Evolutionary conservation across 2,797 vertebrate genomes (phyloP).

Genomic region (Sphenodon punctatus): DNA sequence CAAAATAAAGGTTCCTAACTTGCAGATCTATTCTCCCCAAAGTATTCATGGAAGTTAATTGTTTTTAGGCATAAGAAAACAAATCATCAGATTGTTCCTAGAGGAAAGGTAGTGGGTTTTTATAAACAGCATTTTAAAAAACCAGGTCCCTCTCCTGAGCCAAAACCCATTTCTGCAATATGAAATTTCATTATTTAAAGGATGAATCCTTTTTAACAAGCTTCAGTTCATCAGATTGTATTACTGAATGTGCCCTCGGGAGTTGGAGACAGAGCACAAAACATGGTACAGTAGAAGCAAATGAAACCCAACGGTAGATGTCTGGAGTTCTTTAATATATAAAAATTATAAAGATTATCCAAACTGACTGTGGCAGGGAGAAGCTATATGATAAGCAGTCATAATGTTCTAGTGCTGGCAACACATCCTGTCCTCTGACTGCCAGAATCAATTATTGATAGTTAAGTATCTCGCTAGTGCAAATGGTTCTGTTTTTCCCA

Average conservation of each 20-base stretch:
- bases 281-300: fast-evolving
- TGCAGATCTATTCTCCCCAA: background rate
- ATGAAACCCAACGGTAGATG: fast-evolving
- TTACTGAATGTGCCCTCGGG: too few relatives aligned
- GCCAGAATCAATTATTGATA: background rate
- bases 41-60: background rate
- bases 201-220: fast-evolving
- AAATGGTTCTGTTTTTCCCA: fast-evolving
- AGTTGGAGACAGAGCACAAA: fast-evolving
- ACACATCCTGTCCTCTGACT: background rate
- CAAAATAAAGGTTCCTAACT: background rate
- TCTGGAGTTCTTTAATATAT: background rate
- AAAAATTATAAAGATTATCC: background rate
- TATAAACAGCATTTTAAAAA: background rate
- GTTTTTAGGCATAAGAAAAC: background rate
- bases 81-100: background rate
- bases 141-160: background rate
- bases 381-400: background rate
- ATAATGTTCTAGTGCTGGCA: background rate
- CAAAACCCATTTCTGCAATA: background rate
- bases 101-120: background rate
- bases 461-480: background rate
- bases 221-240: fast-evolving
- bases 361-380: background rate
- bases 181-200: background rate